Base-by-base conservation (phyloP, 2,888 invertebrate species). In the Pristionchus entomophagus region DNA sequence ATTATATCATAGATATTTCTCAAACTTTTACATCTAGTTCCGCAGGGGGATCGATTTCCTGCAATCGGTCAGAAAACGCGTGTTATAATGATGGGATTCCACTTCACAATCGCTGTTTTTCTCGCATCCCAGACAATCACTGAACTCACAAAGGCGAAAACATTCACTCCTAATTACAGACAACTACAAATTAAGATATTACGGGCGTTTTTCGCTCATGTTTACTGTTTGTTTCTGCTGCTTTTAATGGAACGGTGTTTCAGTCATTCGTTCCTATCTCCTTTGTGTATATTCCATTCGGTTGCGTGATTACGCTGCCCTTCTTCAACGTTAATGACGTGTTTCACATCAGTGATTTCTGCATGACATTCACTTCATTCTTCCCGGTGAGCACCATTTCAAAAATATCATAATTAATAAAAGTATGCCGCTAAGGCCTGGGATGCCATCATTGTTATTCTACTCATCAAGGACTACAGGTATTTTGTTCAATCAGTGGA, bases 381-480 rank as follows among this genome's bases (percentile, higher is more conserved):
- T 59, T 59, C 29, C 59, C 59, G 59, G 59, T 59, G 5, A 10
- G 29, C 26, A 0, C 10, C 0, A 12, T 10, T 29, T 14, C 8
- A 8, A 5, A 59, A 29, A 10, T 29, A 4, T 22, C 8, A 8
- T 29, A n/a, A n/a, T n/a, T n/a, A n/a, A n/a, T n/a, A n/a, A n/a
- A n/a, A n/a, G n/a, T n/a, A n/a, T n/a, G n/a, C n/a, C n/a, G n/a
- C n/a, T n/a, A n/a, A 59, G 59, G 59, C 59, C 29, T 59, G 26
- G 10, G 65, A 69, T 22, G 65, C 65, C 35, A 35, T 69, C 38
- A 38, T 69, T 4, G 65, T 69, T 38, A 69, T 69, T 5, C 38
- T 69, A 38, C 65, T 69, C 8, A 69, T 69, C 10, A 35, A 38
- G 35, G 65, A 69, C 65, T 69, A 69, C 38, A 35, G 65, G 65